Percentiles rank a stretch among this genome's conserved stretches.
These are phyloP conservation scores for Epistrophe grossulariae DNA, from an alignment of 2,888 invertebrate species.

Conservation along the genomic window DNA sequence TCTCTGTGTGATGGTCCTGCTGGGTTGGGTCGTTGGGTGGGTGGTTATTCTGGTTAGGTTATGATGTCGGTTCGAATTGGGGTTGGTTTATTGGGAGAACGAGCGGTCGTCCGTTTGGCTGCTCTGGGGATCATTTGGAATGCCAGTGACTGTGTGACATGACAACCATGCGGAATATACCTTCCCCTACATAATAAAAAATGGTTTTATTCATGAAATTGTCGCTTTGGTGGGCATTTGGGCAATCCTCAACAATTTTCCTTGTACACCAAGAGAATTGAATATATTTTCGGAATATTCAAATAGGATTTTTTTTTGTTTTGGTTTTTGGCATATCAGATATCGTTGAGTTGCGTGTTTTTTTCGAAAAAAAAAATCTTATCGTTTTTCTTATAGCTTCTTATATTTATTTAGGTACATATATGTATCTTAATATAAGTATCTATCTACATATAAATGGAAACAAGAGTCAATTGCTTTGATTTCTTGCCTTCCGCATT, in stretches of 20 bases:
- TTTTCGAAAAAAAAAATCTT: background rate
- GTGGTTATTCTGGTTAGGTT: background rate
- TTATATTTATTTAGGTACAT: background rate
- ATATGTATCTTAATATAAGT: background rate
- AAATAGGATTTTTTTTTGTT: slow-evolving; percentile 52
- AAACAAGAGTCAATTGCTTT: slow-evolving; percentile 22
- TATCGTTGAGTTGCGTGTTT: slow-evolving; percentile 25
- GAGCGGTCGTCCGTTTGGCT: slow-evolving; percentile 44
- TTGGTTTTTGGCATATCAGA: slow-evolving; percentile 46
- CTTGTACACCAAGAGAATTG: slow-evolving; percentile 66
- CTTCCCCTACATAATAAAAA: slow-evolving; percentile 53
- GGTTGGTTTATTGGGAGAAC: slow-evolving; percentile 6
- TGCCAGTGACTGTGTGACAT: slow-evolving; percentile 60
- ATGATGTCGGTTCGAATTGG: background rate
- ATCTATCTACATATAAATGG: background rate
- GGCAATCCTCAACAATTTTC: slow-evolving; percentile 72
- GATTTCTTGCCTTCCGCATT: slow-evolving; percentile 11
- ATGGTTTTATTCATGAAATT: slow-evolving; percentile 75
- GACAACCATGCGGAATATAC: slow-evolving; percentile 48
- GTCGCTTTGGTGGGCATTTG: slow-evolving; percentile 73
- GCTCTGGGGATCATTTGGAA: slow-evolving; percentile 69
- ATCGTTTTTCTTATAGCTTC: background rate
- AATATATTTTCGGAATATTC: slow-evolving; percentile 68
- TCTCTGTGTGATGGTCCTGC: slow-evolving; percentile 4
- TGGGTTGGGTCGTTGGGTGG: background rate